phyloP scores from a whole-genome alignment of 2,113 vertebrate species.

The Diphyllodes magnificus region DNA sequence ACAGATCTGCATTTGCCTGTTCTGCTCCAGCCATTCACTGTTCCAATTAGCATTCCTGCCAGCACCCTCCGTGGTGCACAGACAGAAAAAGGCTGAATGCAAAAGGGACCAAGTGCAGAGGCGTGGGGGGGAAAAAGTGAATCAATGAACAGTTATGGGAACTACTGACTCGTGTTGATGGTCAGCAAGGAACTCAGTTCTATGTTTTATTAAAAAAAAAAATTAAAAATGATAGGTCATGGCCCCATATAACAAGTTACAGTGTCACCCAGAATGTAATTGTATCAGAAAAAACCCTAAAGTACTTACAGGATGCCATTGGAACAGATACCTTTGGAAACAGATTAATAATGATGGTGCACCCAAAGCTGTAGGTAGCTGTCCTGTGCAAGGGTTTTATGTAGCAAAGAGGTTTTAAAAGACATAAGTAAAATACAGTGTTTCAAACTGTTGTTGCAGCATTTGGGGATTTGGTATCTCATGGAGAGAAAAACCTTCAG shows the following conservation, averaged over 20 bases:
- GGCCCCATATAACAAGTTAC: not conserved
- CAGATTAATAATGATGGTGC: not conserved
- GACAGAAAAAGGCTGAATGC: not conserved
- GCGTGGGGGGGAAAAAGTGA: rapidly evolving
- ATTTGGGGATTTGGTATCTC: not conserved
- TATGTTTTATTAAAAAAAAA: not conserved
- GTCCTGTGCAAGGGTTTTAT: not conserved
- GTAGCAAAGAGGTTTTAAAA: not conserved
- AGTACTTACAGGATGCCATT: not conserved
- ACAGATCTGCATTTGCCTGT: not conserved
- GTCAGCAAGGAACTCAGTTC: not conserved
- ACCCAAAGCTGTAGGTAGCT: not conserved
- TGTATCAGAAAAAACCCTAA: not conserved
- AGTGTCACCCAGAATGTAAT: not conserved
- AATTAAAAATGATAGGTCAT: not conserved
- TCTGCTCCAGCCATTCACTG: not conserved
- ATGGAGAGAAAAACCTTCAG: not conserved
- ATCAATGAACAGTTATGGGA: not conserved
- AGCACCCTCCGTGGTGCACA: not conserved
- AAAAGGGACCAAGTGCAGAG: not conserved
- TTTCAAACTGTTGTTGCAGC: constrained; percentile 34
- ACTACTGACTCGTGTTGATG: not conserved
- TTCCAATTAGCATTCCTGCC: constrained; percentile 26
- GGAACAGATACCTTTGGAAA: not conserved
- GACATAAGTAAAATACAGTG: not conserved